These are phyloP conservation scores for Drosophila subpulchrella DNA, from an alignment of 1,140 invertebrate genomes.

Conservation along the genomic window DNA sequence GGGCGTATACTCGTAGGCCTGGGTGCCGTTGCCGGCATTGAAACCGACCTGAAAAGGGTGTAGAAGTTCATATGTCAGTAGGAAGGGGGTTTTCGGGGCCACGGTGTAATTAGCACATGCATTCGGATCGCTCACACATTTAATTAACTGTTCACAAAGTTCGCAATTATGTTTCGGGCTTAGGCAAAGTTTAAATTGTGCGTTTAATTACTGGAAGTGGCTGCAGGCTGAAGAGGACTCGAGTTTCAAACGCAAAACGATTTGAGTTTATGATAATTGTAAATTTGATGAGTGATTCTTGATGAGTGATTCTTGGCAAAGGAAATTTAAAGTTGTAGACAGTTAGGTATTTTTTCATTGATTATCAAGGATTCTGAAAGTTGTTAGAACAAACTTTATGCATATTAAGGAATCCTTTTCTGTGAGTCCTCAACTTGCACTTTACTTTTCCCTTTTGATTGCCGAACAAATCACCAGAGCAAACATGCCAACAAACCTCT, in stretches of 20 bases:
- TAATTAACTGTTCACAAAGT: constrained; percentile 55
- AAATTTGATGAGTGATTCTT: constrained; percentile 7
- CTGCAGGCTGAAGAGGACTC: constrained; percentile 25
- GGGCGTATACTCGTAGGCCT: constrained; percentile 94
- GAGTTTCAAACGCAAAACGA: constrained; percentile 1
- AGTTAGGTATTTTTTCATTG: too few species aligned
- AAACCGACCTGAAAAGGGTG: constrained; percentile 92
- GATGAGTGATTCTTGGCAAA: not conserved
- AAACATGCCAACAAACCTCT: constrained; percentile 20
- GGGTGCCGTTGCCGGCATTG: constrained; percentile 97
- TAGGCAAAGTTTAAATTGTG: constrained; percentile 45
- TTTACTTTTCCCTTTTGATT: constrained; percentile 16
- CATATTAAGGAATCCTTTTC: not conserved
- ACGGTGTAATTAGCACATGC: constrained; percentile 25
- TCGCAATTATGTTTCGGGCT: constrained; percentile 46
- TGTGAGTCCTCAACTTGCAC: not conserved
- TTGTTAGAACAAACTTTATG: not conserved
- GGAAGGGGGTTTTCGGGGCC: not conserved
- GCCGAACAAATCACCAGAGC: constrained; percentile 15
- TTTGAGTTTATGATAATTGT: constrained; percentile 20
- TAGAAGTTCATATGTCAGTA: constrained; percentile 12
- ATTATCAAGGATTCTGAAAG: not conserved
- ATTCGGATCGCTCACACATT: constrained; percentile 27
- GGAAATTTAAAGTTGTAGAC: too few species aligned
- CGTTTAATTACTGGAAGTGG: constrained; percentile 53